A percentile compares a stretch with the other conserved stretches of the same genome.
Conservation (phyloP, 2,888 invertebrate species). For the Ophion ventricosus region DNA sequence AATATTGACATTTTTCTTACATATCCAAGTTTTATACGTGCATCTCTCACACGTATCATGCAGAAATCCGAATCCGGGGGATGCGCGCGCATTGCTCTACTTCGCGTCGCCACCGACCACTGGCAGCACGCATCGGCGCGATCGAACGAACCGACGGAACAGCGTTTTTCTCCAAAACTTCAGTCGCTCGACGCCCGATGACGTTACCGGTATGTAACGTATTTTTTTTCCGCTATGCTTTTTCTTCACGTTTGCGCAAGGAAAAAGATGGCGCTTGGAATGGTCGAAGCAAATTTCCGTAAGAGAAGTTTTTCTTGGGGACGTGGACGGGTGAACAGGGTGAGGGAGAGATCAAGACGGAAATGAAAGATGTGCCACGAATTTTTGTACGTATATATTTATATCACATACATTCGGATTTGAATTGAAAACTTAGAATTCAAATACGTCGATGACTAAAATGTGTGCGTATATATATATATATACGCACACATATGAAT, state of each 20-base stretch:
- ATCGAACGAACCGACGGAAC: background rate
- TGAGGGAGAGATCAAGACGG: background rate
- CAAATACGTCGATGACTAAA: background rate
- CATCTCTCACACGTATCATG: background rate
- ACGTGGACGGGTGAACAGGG: background rate
- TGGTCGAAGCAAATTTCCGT: background rate
- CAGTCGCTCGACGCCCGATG: background rate
- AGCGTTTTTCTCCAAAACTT: background rate
- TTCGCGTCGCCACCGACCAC: background rate
- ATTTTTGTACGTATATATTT: constrained; percentile 19
- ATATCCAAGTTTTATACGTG: background rate
- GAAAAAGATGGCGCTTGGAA: background rate
- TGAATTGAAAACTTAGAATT: background rate
- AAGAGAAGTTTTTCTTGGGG: background rate
- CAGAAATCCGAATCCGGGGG: background rate
- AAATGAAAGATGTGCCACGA: background rate
- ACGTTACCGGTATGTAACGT: background rate
- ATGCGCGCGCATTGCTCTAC: background rate
- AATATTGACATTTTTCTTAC: background rate
- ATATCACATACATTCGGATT: background rate
- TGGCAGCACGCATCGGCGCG: background rate
- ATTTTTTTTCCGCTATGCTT: too few species aligned
- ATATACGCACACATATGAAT: background rate
- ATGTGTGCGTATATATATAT: background rate
- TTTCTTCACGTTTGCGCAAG: too few species aligned